These are phyloP conservation scores for Acronicta aceris DNA, from an alignment of 2,888 invertebrate species.

Conservation along the genomic window DNA sequence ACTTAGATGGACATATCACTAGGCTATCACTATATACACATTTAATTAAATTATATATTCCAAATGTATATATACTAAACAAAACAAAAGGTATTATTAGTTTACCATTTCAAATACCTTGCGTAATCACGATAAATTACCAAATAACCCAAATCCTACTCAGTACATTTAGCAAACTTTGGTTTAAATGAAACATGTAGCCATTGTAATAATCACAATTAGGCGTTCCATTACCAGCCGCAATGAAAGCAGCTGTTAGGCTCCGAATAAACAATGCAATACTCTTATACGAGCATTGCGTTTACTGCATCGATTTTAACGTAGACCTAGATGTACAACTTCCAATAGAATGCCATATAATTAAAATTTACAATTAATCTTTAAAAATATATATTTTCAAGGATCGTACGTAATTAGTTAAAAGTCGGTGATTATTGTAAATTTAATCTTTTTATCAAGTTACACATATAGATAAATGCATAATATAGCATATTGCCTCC, in stretches of 20 bases:
- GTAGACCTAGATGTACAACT: not conserved
- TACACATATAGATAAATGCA: too few relatives aligned
- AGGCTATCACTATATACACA: too few relatives aligned
- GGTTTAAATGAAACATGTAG: conserved; percentile 27
- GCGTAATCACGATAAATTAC: conserved; percentile 1
- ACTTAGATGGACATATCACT: too few relatives aligned
- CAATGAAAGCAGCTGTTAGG: conserved; percentile 39
- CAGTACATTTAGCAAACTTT: conserved; percentile 25
- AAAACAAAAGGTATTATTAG: not conserved
- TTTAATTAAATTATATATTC: too few relatives aligned
- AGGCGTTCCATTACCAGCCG: conserved; percentile 34
- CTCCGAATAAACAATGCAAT: conserved; percentile 30
- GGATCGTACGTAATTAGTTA: too few relatives aligned
- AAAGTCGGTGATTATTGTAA: too few relatives aligned
- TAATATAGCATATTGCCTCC: too few relatives aligned
- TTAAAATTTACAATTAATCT: too few relatives aligned
- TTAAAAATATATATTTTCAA: too few relatives aligned
- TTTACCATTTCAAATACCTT: not conserved
- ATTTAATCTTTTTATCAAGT: too few relatives aligned
- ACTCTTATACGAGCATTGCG: conserved; percentile 26
- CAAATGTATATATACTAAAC: too few relatives aligned
- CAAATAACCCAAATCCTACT: not conserved
- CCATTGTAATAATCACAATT: conserved; percentile 31
- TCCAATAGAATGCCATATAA: too few relatives aligned
- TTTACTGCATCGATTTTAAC: conserved; percentile 13